phyloP scores from a whole-genome alignment of 1,140 invertebrate genomes.

The Calephelis virginiensis region DNA sequence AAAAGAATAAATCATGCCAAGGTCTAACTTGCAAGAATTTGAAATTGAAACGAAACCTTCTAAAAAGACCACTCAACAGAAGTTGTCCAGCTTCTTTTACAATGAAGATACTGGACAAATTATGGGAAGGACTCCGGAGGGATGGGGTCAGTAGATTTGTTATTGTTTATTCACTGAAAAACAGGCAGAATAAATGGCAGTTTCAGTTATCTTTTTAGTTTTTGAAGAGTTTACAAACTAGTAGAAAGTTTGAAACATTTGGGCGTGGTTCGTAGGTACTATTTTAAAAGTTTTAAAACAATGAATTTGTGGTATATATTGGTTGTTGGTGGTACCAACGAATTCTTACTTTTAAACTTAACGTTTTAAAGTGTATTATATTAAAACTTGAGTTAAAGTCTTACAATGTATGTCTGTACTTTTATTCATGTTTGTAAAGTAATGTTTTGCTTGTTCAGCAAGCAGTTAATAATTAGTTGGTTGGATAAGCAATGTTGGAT shows the following conservation, averaged over 20 bases:
- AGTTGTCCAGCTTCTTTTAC: constrained; percentile 80
- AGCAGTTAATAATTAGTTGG: too few species aligned
- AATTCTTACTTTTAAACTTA: too few species aligned
- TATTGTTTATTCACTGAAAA: background rate
- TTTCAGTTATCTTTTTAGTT: constrained; percentile 18
- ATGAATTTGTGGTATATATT: too few species aligned
- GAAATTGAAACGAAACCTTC: constrained; percentile 55
- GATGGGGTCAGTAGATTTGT: constrained; percentile 85
- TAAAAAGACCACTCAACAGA: constrained; percentile 38
- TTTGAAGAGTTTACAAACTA: background rate
- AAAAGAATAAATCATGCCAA: constrained; percentile 29
- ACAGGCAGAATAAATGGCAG: background rate
- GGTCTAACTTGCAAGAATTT: constrained; percentile 54
- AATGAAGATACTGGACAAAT: constrained; percentile 85
- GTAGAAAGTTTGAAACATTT: background rate
- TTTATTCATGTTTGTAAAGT: too few species aligned
- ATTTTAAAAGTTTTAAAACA: background rate
- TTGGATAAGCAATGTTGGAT: too few species aligned
- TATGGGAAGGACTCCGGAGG: constrained; percentile 84
- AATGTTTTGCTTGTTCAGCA: too few species aligned
- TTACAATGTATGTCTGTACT: too few species aligned
- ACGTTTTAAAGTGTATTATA: too few species aligned
- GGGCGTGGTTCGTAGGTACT: constrained; percentile 14
- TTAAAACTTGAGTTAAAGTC: too few species aligned
- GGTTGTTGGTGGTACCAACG: too few species aligned